These are phyloP conservation scores for Oasisia sp. DNA, from an alignment of 2,888 invertebrate species.

Conservation along the genomic window DNA sequence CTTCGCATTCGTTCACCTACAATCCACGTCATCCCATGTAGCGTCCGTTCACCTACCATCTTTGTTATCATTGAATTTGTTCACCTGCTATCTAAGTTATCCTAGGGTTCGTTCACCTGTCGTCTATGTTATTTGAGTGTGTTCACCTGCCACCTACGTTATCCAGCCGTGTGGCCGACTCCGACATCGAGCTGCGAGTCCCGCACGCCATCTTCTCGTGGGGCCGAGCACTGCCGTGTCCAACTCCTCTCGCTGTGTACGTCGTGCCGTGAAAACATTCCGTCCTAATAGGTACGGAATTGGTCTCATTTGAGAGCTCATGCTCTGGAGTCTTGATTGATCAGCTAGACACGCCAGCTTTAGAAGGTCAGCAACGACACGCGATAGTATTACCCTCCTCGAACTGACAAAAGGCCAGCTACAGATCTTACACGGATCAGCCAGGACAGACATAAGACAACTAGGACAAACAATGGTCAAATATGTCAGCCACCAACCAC, in stretches of 20 bases:
- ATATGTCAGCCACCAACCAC: no score
- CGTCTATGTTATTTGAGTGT: not conserved
- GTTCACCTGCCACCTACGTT: not conserved
- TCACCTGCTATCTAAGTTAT: no score
- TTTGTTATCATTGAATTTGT: no score
- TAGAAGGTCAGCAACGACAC: not conserved
- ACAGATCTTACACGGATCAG: no score
- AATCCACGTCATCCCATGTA: no score
- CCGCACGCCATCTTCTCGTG: not conserved
- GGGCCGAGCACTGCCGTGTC: not conserved
- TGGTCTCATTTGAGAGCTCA: not conserved
- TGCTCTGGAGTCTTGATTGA: not conserved
- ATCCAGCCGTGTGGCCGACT: not conserved
- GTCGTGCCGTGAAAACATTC: not conserved
- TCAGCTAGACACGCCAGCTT: not conserved
- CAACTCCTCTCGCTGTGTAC: not conserved
- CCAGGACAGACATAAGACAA: no score
- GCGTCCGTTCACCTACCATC: no score
- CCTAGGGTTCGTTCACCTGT: no score
- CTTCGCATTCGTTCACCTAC: no score
- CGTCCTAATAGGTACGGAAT: not conserved
- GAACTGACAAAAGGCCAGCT: no score
- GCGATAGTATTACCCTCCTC: not conserved
- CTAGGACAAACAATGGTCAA: no score
- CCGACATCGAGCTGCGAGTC: not conserved